phyloP scores from a whole-genome alignment of 2,888 invertebrate genomes.

The Acleris holmiana region DNA sequence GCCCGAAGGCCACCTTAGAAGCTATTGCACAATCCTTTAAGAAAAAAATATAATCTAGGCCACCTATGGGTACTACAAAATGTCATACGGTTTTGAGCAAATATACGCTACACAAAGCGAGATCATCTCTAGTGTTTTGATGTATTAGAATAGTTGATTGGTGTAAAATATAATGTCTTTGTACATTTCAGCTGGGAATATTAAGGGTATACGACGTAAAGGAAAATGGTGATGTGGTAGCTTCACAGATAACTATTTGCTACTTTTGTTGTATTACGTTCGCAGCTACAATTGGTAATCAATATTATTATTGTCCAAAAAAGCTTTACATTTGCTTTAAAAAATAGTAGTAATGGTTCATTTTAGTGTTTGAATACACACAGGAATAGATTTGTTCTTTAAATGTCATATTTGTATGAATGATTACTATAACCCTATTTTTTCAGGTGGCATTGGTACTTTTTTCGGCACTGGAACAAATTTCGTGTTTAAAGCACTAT shows the following conservation, averaged over 20 bases:
- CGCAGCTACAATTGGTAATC: constrained; percentile 87
- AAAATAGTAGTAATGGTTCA: too few relatives aligned
- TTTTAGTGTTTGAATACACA: too few relatives aligned
- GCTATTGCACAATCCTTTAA: too few relatives aligned
- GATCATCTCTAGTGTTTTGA: too few relatives aligned
- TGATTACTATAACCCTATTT: not conserved
- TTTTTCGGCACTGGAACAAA: constrained; percentile 90
- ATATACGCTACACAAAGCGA: not conserved
- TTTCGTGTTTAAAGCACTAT: constrained; percentile 90
- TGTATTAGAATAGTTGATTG: too few relatives aligned
- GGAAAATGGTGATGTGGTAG: constrained; percentile 59
- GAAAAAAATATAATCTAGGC: too few relatives aligned
- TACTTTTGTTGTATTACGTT: constrained; percentile 90
- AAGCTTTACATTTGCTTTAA: not conserved
- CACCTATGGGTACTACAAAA: too few relatives aligned
- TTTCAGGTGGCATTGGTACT: constrained; percentile 87
- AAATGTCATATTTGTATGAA: not conserved
- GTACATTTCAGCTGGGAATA: constrained; percentile 80
- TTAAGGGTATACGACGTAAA: constrained; percentile 80
- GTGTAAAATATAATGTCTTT: too few relatives aligned
- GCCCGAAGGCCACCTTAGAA: too few relatives aligned
- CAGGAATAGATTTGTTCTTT: not conserved
- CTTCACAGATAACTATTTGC: constrained; percentile 88
- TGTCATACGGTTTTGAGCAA: too few relatives aligned
- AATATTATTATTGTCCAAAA: not conserved